A percentile compares a stretch with the other conserved stretches of the same genome.
These are phyloP conservation scores for Polia nebulosa DNA, from an alignment of 2,888 invertebrate species.

Conservation along the genomic window DNA sequence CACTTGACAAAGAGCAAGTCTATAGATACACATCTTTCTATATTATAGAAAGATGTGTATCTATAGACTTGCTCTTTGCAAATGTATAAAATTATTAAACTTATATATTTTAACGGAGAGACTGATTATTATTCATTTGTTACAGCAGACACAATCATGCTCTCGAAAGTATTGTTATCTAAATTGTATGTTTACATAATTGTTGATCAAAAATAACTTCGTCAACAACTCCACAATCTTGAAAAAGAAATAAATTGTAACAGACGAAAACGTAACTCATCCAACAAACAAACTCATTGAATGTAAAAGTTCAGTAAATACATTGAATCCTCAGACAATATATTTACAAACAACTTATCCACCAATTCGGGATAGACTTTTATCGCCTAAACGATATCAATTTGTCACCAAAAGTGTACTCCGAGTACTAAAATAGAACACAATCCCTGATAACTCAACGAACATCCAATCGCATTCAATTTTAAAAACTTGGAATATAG, in stretches of 20 bases:
- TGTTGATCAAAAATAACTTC: neutral
- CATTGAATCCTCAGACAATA: constrained; percentile 52
- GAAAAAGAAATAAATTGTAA: constrained; percentile 28
- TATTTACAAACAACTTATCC: constrained; percentile 61
- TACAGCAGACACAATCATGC: neutral
- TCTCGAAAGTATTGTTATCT: neutral
- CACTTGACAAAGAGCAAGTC: too few relatives aligned
- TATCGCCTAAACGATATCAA: constrained; percentile 71
- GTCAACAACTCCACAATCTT: constrained; percentile 14
- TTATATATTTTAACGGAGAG: neutral
- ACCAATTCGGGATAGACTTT: constrained; percentile 52
- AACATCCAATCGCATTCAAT: constrained; percentile 66
- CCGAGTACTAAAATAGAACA: constrained; percentile 73
- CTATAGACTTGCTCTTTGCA: too few relatives aligned
- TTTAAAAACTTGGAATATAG: constrained; percentile 38
- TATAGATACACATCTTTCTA: too few relatives aligned
- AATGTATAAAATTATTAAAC: too few relatives aligned
- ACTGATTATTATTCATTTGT: neutral
- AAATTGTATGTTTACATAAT: neutral
- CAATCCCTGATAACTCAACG: constrained; percentile 76
- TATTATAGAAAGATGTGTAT: too few relatives aligned
- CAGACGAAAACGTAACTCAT: constrained; percentile 30
- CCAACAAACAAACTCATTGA: constrained; percentile 48
- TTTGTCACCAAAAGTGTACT: constrained; percentile 77
- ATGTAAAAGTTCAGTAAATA: constrained; percentile 49